A percentile compares a stretch with the other conserved stretches of the same genome.
These are phyloP conservation scores for Theristicus caerulescens DNA, from an alignment of 2,113 vertebrate species.

Conservation along the genomic window DNA sequence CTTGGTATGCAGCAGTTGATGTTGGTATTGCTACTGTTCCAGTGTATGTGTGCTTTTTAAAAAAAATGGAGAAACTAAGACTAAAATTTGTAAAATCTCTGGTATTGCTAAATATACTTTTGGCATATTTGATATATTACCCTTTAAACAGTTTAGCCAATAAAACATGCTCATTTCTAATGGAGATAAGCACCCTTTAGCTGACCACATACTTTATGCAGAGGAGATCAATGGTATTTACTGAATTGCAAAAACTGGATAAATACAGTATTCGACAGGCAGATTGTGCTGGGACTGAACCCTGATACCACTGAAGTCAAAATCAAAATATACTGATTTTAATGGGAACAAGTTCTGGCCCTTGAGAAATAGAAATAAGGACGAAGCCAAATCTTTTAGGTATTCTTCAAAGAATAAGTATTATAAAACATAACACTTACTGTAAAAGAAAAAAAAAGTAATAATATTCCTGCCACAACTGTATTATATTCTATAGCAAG, in stretches of 20 bases:
- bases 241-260: neutral
- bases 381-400: neutral
- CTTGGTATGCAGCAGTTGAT: neutral
- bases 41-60: neutral
- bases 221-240: neutral
- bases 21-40: neutral
- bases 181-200: neutral
- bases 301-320: neutral
- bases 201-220: neutral
- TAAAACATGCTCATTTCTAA: neutral
- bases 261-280: neutral
- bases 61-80: neutral
- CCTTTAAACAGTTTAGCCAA: neutral
- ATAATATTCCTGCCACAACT: neutral
- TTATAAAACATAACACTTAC: neutral
- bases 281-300: neutral
- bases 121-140: neutral
- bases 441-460: neutral
- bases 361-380: neutral
- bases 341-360: neutral
- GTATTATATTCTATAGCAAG: neutral
- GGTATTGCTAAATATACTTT: neutral
- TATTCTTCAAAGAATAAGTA: neutral
- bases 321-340: neutral
- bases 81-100: neutral